Evolutionary conservation across 1,140 invertebrate species (phyloP).

Genomic region (Neomicropteryx cornuta): DNA sequence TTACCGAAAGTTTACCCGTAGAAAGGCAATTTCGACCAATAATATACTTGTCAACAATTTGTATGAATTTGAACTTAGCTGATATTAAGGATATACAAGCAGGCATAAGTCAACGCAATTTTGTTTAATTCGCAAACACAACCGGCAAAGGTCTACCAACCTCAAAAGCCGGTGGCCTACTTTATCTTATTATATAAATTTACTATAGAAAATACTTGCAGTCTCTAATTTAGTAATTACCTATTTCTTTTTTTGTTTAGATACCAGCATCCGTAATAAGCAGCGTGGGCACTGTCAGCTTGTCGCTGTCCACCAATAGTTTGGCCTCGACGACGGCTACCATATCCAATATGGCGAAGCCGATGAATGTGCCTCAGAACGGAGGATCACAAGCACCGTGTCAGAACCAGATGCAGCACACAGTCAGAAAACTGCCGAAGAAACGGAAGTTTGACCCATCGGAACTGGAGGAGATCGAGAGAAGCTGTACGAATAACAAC

Average conservation of each 20-base stretch:
- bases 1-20: no score
- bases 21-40: no score
- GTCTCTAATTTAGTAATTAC: no score
- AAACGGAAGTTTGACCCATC: conserved; percentile 80
- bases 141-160: no score
- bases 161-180: no score
- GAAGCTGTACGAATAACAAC: conserved; percentile 32
- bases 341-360: conserved; percentile 36
- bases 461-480: conserved; percentile 59
- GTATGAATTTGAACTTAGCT: no score
- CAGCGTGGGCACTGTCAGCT: conserved; percentile 38
- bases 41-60: no score
- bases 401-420: conserved; percentile 24
- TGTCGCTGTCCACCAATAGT: conserved; percentile 25
- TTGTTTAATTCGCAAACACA: no score
- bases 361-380: conserved; percentile 23
- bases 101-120: no score
- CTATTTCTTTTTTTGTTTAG: conserved; percentile 21
- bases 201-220: no score
- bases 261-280: conserved; percentile 41
- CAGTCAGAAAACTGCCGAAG: conserved; percentile 66
- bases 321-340: conserved; percentile 25
- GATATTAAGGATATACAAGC: no score
- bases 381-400: conserved; percentile 19
- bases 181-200: no score